These are phyloP conservation scores for Drosophila biarmipes DNA, from an alignment of 1,140 invertebrate species.

Conservation along the genomic window DNA sequence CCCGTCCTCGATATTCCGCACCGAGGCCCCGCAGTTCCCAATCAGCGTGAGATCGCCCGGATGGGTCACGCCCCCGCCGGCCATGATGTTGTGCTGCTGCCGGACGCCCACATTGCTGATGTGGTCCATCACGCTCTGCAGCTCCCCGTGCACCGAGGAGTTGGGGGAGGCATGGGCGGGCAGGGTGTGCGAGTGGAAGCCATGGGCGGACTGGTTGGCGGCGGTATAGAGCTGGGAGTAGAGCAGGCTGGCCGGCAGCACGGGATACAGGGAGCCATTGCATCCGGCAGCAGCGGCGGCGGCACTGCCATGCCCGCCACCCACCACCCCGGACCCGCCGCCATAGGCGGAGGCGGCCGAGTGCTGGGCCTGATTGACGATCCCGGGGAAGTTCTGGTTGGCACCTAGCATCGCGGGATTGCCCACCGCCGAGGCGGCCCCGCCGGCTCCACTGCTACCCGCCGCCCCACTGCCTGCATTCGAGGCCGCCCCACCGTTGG, in stretches of 20 bases:
- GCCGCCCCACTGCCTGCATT: constrained; percentile 78
- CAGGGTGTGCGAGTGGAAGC: constrained; percentile 89
- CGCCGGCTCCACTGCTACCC: constrained; percentile 87
- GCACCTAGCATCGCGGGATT: constrained; percentile 68
- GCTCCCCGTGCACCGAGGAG: constrained; percentile 87
- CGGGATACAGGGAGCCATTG: constrained; percentile 89
- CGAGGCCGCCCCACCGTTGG: constrained; percentile 88
- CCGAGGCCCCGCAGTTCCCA: constrained; percentile 87
- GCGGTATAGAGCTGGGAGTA: constrained; percentile 93
- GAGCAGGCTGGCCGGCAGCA: constrained; percentile 91
- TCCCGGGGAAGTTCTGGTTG: constrained; percentile 80
- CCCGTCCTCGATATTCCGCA: constrained; percentile 86
- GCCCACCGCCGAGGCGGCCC: constrained; percentile 85
- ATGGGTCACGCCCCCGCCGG: constrained; percentile 84
- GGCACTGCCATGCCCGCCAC: constrained; percentile 66
- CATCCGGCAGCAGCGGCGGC: constrained; percentile 83
- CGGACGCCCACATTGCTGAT: constrained; percentile 86
- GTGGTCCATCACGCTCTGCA: constrained; percentile 90
- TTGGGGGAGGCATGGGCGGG: constrained; percentile 87
- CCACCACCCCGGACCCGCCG: constrained; percentile 54
- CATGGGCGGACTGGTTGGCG: constrained; percentile 90
- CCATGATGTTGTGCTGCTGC: constrained; percentile 86
- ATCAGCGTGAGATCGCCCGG: constrained; percentile 86
- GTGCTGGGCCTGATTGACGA: constrained; percentile 81
- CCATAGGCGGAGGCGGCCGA: constrained; percentile 68